Evolutionary conservation across 2,113 vertebrate species (phyloP).

Genomic region (Anarrhichthys ocellatus): DNA sequence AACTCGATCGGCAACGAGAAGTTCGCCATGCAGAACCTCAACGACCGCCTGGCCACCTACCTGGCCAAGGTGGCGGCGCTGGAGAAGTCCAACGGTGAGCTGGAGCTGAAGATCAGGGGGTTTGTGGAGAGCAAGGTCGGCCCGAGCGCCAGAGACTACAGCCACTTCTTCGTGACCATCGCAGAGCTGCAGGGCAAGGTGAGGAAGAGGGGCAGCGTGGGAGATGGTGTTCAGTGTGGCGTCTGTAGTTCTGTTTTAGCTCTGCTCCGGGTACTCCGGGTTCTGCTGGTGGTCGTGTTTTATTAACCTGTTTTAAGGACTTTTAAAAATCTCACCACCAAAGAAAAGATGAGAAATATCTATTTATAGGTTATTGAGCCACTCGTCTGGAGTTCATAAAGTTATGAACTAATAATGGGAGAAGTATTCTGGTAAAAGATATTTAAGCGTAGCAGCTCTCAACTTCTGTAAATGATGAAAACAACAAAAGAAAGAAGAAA

Average conservation of each 20-base stretch:
- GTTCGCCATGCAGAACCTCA: slow-evolving; percentile 83
- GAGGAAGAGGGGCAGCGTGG: slow-evolving; percentile 28
- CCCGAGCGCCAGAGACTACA: slow-evolving; percentile 57
- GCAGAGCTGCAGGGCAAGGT: slow-evolving; percentile 77
- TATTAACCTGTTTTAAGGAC: not conserved
- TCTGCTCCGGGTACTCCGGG: no score
- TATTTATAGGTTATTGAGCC: not conserved
- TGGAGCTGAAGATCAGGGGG: slow-evolving; percentile 83
- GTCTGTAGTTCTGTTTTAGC: no score
- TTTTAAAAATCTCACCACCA: not conserved
- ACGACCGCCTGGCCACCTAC: slow-evolving; percentile 83
- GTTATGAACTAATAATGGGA: not conserved
- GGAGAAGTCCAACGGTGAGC: slow-evolving; percentile 80
- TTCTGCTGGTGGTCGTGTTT: not conserved
- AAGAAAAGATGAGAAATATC: not conserved
- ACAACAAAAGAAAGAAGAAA: not conserved
- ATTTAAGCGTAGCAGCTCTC: not conserved
- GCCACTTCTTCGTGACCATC: slow-evolving; percentile 63
- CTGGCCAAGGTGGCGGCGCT: slow-evolving; percentile 79
- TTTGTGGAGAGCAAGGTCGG: slow-evolving; percentile 71
- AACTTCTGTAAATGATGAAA: not conserved
- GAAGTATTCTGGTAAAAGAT: not conserved
- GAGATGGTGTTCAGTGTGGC: not conserved
- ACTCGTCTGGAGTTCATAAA: no score
- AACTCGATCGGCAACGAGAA: slow-evolving; percentile 76